Evolutionary conservation across 2,797 vertebrate species (phyloP), one percentile per base, ranked within the genome.

Genomic region (Oreochromis mossambicus): DNA sequence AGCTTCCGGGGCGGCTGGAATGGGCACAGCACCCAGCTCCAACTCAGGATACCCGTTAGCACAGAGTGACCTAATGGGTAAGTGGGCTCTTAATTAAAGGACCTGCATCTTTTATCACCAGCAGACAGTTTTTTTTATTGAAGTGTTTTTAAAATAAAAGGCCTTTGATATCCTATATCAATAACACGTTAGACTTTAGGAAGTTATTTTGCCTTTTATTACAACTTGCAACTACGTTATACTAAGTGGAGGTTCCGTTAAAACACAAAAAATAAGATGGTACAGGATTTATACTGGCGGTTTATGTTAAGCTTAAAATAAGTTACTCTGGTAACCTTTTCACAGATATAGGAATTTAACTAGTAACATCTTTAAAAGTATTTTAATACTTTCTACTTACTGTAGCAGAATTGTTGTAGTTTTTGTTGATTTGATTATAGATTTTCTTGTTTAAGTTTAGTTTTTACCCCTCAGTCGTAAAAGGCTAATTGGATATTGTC

Each of bases 11-110:
- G 91, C 80, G 9, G 89, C 97, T 91, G 97, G 97, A 94, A 95
- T 97, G 93, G 96, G 97, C 86, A 96, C 97, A 83, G 96, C 97
- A 96, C 96, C 97, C 95, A 96, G 97, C 96, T 96, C 97, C 93
- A 98, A 97, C 97, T 98, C 98, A 97, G 98, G 98, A 97, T 99
- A 98, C 94, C 97, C 97, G 89, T 96, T 99, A 95, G 96, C 98
- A 96, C 98, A 98, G 93, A 99, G 97, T 96, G 97, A 98, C 97
- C 97, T 87, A 87, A 78, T 87, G 56, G 93, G 94, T 95, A 89
- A 93, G 93, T 84, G 6, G 29, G 24, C 32, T 32, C 11, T 11
- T 61, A 32, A 48, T 48, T 13, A 75, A 75, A 12, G 46, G 70
- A n/a, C 58, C 32, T 36, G 32, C 58, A n/a, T 36, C 58, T 36